These are phyloP conservation scores for Protaetia brevitarsis DNA, from an alignment of 1,140 invertebrate species.

Conservation along the genomic window DNA sequence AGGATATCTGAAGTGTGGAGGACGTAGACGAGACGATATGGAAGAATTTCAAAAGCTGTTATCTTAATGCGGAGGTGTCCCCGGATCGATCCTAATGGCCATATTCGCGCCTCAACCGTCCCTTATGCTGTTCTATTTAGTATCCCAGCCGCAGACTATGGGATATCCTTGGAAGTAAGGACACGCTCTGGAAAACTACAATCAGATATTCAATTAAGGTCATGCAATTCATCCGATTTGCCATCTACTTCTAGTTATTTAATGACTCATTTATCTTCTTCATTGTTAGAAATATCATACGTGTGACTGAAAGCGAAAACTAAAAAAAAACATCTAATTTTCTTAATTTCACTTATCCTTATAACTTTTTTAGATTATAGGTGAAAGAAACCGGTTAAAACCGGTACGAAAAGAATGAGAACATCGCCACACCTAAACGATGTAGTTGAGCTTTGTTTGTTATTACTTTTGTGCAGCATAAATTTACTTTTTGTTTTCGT, in stretches of 20 bases:
- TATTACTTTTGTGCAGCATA: not conserved
- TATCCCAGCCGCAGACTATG: not conserved
- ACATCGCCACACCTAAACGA: not conserved
- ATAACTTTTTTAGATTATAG: not conserved
- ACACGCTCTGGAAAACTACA: not conserved
- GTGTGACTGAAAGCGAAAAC: not conserved
- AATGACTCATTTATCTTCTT: not conserved
- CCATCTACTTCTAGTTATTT: not conserved
- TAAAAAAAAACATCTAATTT: not conserved
- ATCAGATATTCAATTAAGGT: not conserved
- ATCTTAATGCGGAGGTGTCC: constrained; percentile 11
- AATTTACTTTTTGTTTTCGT: not conserved
- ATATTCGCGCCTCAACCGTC: not conserved
- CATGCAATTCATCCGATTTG: not conserved
- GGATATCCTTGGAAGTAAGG: not conserved
- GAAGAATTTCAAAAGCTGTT: constrained; percentile 16
- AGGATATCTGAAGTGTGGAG: not conserved
- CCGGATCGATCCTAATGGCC: not conserved
- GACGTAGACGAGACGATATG: constrained; percentile 3
- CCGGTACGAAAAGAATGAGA: not conserved
- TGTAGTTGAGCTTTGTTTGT: not conserved
- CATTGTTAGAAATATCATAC: not conserved
- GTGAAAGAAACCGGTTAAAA: not conserved
- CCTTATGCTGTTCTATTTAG: not conserved
- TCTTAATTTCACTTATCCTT: not conserved